Evolutionary conservation across 2,888 invertebrate genomes (phyloP), one percentile per base, ranked within the genome.

Genomic region (Apantesis nais): DNA sequence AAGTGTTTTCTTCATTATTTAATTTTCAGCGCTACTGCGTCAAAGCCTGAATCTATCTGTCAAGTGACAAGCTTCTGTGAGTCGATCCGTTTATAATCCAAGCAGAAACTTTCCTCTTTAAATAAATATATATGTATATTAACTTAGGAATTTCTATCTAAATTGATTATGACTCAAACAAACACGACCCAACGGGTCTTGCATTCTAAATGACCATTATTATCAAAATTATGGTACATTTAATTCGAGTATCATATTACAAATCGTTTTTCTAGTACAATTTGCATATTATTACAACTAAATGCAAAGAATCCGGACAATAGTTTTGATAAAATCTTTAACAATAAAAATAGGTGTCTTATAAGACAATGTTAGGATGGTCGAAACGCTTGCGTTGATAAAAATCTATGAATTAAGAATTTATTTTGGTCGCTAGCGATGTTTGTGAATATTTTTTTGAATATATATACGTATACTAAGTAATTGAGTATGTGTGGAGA

Each of bases 211-310:
- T 39, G 39, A 31, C 29, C 37, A 58, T 55, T 55, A 66, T 58
- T 25, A 29, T 39, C 22, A 39, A 66, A 66, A 29, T 58, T 58
- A 37, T 29, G 14, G 25, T 14, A 5, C 29, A 29, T 66, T 66
- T 66, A 39, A 39, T 25, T n/a, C 25, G 22, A 12, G 12, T 68
- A 68, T 79, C 67, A 7, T 41, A 62, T 78, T 67, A 79, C 74
- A 73, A 71, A 75, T 67, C 58, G 61, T 63, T 69, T 34, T 55
- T 44, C 12, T 41, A 63, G 61, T 62, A 66, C 14, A 22, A 78
- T 80, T 80, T 63, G 62, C 80, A 80, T 79, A 79, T 66, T 70
- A 61, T 66, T 62, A 65, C 65, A 37, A 65, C 34, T 65, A 14
- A 64, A 72, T 14, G 39, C 39, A 48, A 70, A 0, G 41, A 64